Percentiles rank a stretch among this genome's conserved stretches.
These are phyloP conservation scores for Hystrix cristata DNA, from an alignment of 2,113 vertebrate species.

Conservation along the genomic window DNA sequence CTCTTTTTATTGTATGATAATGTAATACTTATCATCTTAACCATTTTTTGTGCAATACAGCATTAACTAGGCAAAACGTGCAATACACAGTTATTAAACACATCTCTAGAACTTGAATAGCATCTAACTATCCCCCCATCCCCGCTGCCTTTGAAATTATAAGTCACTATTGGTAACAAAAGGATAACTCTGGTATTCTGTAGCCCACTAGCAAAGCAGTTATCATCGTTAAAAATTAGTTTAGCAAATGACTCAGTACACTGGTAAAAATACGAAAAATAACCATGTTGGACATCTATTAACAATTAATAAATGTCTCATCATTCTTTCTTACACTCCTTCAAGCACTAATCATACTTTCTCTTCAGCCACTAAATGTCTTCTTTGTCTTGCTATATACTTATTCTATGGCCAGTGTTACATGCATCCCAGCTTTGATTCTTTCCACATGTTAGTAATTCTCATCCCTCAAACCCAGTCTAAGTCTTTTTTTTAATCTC, in stretches of 20 bases:
- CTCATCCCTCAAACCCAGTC: neutral
- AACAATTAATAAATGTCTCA: neutral
- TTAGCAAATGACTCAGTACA: neutral
- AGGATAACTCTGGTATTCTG: fast-evolving
- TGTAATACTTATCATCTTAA: neutral
- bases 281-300: neutral
- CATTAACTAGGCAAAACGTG: neutral
- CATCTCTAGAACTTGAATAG: neutral
- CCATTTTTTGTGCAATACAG: neutral
- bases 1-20: neutral
- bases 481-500: neutral
- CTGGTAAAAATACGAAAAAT: neutral
- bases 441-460: neutral
- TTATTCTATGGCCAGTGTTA: neutral
- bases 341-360: neutral
- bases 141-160: neutral
- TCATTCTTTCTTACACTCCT: neutral
- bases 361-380: neutral
- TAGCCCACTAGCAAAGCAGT: neutral
- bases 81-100: neutral
- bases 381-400: neutral
- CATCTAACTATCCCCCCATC: too few species aligned
- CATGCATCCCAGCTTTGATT: neutral
- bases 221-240: neutral
- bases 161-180: neutral